phyloP scores from a whole-genome alignment of 2,888 invertebrate genomes.

The Pollenia labialis region DNA sequence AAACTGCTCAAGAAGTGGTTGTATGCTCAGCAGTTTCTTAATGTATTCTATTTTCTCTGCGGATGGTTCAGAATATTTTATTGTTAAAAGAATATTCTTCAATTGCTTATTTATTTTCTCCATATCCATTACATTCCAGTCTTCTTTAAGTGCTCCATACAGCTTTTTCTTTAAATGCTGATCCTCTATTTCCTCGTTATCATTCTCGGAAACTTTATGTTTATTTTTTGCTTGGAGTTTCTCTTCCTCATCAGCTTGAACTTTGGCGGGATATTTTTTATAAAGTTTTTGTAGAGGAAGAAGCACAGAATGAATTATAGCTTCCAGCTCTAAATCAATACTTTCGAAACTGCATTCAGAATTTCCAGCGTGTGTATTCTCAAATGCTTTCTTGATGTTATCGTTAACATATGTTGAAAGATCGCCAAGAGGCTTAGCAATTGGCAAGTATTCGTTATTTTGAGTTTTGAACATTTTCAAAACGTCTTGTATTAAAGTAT shows the following conservation, averaged over 20 bases:
- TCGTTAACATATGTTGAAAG: slow-evolving; percentile 75
- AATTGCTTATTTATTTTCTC: slow-evolving; percentile 83
- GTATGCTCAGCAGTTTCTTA: slow-evolving; percentile 77
- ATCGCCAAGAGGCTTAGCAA: slow-evolving; percentile 78
- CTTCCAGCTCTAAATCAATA: slow-evolving; percentile 83
- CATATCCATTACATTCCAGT: slow-evolving; percentile 87
- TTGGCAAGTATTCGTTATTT: slow-evolving; percentile 76
- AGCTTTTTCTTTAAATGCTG: slow-evolving; percentile 88
- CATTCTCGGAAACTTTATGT: slow-evolving; percentile 26
- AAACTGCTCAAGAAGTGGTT: slow-evolving; percentile 92
- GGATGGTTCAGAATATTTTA: slow-evolving; percentile 84
- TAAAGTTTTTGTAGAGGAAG: slow-evolving; percentile 86
- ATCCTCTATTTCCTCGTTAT: slow-evolving; percentile 81
- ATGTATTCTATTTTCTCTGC: slow-evolving; percentile 75
- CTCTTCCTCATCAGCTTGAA: slow-evolving; percentile 63
- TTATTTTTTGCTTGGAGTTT: slow-evolving; percentile 31
- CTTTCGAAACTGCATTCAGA: slow-evolving; percentile 74
- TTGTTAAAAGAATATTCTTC: slow-evolving; percentile 83
- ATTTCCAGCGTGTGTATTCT: neutral
- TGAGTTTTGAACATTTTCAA: slow-evolving; percentile 56
- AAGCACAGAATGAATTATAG: slow-evolving; percentile 85
- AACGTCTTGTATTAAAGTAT: slow-evolving; percentile 71
- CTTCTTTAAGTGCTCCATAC: slow-evolving; percentile 86
- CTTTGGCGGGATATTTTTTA: slow-evolving; percentile 84
- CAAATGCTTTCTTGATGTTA: neutral